Evolutionary conservation across 2,888 invertebrate genomes (phyloP).

Genomic region (Eupelmus urozonus): DNA sequence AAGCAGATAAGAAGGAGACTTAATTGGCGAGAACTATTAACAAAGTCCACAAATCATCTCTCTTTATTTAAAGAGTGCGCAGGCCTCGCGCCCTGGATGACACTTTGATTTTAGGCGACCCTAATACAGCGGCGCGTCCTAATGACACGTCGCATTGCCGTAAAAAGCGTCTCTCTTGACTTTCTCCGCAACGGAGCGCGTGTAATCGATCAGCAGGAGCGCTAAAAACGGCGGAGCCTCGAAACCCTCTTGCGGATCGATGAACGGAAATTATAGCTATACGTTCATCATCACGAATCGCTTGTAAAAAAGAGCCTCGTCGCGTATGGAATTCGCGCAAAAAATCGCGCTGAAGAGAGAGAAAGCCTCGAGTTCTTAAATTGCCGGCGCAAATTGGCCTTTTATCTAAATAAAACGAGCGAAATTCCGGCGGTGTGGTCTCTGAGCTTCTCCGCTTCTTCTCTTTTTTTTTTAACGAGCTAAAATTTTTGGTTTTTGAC

Average conservation of each 20-base stretch:
- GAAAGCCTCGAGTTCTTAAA: constrained; percentile 19
- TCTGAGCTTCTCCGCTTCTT: not conserved
- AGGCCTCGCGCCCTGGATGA: not conserved
- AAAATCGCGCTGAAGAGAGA: not conserved
- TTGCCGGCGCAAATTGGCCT: constrained; percentile 32
- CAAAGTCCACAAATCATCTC: constrained; percentile 11
- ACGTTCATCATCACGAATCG: not conserved
- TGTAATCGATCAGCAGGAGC: no score
- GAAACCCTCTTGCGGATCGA: not conserved
- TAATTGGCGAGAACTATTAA: constrained; percentile 22
- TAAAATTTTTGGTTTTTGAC: not conserved
- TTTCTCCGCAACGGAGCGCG: not conserved
- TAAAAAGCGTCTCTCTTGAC: no score
- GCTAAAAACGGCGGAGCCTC: not conserved
- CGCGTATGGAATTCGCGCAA: not conserved
- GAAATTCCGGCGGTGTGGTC: not conserved
- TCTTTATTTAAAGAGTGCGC: not conserved
- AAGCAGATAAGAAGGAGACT: not conserved
- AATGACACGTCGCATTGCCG: not conserved
- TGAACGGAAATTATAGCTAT: not conserved
- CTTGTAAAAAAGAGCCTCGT: not conserved
- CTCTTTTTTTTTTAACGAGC: not conserved
- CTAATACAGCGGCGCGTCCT: not conserved
- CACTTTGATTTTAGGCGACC: constrained; percentile 18
- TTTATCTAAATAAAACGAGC: constrained; percentile 23